These are phyloP conservation scores for Microctonus brassicae DNA, from an alignment of 2,888 invertebrate genomes.

Conservation along the genomic window DNA sequence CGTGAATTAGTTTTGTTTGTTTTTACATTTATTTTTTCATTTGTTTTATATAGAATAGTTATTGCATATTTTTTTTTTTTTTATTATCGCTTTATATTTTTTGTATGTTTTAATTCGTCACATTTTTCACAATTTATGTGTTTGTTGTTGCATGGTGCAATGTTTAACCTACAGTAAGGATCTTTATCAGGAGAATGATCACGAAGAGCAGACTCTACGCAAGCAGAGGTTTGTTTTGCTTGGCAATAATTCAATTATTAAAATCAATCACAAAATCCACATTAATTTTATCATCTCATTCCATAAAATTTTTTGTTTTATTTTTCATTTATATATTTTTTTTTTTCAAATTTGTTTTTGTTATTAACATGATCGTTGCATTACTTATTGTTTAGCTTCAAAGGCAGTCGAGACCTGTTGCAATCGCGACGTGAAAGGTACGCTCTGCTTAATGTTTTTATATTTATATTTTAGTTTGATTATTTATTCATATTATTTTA, in stretches of 20 bases:
- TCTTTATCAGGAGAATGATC: slow-evolving; percentile 61
- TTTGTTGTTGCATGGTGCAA: slow-evolving; percentile 49
- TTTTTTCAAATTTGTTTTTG: slow-evolving; percentile 32
- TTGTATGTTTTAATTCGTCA: slow-evolving; percentile 13
- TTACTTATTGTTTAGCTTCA: slow-evolving; percentile 72
- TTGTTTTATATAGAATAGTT: slow-evolving; percentile 26
- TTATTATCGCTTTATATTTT: slow-evolving; percentile 12
- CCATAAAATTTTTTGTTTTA: neutral
- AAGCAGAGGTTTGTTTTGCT: slow-evolving; percentile 60
- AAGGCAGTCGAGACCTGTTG: slow-evolving; percentile 75
- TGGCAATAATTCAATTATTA: slow-evolving; percentile 15
- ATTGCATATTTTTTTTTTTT: slow-evolving; percentile 1
- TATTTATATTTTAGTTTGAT: slow-evolving; percentile 16
- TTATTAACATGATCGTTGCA: slow-evolving; percentile 34
- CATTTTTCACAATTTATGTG: slow-evolving; percentile 42
- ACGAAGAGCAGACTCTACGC: slow-evolving; percentile 58
- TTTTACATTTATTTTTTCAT: slow-evolving; percentile 28
- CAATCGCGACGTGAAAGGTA: slow-evolving; percentile 71
- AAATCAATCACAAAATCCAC: neutral
- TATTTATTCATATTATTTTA: slow-evolving; percentile 10
- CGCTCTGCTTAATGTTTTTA: slow-evolving; percentile 29
- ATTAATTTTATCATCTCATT: neutral
- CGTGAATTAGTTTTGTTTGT: slow-evolving; percentile 17
- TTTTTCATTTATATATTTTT: slow-evolving; percentile 16
- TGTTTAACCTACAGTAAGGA: slow-evolving; percentile 58